These are phyloP conservation scores for Dolomedes plantarius DNA, from an alignment of 2,888 invertebrate genomes.

Conservation along the genomic window DNA sequence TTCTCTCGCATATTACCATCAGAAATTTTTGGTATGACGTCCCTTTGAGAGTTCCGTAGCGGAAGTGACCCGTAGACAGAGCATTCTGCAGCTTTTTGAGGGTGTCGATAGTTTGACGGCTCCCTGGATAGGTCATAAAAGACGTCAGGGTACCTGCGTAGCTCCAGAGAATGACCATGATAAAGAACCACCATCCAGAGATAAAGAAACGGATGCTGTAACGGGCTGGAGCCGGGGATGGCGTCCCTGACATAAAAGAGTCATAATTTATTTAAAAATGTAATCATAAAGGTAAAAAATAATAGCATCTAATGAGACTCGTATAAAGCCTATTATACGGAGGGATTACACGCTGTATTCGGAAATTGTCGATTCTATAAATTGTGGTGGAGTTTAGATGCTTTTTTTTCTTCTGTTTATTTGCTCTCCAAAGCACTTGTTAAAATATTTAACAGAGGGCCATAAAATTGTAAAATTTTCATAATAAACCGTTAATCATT, in stretches of 20 bases:
- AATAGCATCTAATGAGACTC: too few species aligned
- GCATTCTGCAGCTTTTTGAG: slow-evolving; percentile 17
- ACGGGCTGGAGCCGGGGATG: slow-evolving; percentile 35
- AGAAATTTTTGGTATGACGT: slow-evolving; percentile 45
- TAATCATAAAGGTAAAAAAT: not conserved
- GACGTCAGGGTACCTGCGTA: slow-evolving; percentile 58
- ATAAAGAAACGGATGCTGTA: slow-evolving; percentile 62
- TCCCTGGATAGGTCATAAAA: slow-evolving; percentile 59
- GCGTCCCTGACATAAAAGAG: slow-evolving; percentile 27
- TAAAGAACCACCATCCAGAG: slow-evolving; percentile 59
- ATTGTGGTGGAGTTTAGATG: too few species aligned
- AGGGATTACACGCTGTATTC: too few species aligned
- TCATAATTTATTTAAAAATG: not conserved
- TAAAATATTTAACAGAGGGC: too few species aligned
- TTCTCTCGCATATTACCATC: slow-evolving; percentile 27
- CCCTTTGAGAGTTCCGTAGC: slow-evolving; percentile 39
- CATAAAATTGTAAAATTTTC: too few species aligned
- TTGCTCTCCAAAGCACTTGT: too few species aligned
- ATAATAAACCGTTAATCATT: too few species aligned
- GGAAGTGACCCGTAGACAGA: slow-evolving; percentile 1
- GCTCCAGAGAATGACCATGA: slow-evolving; percentile 50
- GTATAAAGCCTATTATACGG: too few species aligned
- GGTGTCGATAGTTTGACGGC: slow-evolving; percentile 40
- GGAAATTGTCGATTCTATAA: too few species aligned
- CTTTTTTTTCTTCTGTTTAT: too few species aligned